Percentiles rank a stretch among this genome's conserved stretches.
Conservation (phyloP, 2,113 vertebrate species). For the Nerophis ophidion region DNA sequence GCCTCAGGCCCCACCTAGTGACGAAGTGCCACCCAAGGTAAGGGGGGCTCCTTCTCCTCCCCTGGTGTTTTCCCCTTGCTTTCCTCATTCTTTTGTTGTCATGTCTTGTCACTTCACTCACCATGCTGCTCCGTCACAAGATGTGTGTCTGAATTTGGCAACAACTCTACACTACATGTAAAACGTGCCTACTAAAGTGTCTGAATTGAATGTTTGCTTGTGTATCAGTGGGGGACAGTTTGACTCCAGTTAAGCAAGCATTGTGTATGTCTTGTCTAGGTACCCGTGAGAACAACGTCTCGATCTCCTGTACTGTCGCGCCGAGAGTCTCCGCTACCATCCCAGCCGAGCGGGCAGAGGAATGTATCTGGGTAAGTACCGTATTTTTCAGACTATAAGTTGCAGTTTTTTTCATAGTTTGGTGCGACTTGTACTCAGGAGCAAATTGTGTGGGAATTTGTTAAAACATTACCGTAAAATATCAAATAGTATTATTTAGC, state of each 20-base stretch:
- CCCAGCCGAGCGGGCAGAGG: conserved; percentile 82
- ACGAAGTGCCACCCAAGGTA: conserved; percentile 94
- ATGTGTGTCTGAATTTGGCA: conserved; percentile 9
- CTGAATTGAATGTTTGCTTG: not conserved
- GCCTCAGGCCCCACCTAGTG: conserved; percentile 79
- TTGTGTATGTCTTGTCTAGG: conserved; percentile 45
- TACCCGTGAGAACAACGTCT: conserved; percentile 90
- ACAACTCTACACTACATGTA: not conserved
- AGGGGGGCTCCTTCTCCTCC: conserved; percentile 48
- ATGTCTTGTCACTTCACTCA: conserved; percentile 8
- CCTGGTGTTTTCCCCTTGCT: conserved; percentile 8
- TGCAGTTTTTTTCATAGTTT: too few relatives aligned
- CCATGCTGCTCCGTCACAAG: not conserved
- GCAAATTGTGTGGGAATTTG: too few relatives aligned
- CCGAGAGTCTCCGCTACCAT: conserved; percentile 87
- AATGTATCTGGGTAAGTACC: conserved; percentile 79
- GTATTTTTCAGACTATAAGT: too few relatives aligned
- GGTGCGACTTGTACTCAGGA: too few relatives aligned
- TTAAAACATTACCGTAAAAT: too few relatives aligned
- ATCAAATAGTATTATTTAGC: too few relatives aligned
- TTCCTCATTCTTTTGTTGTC: conserved; percentile 27
- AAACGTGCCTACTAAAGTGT: not conserved
- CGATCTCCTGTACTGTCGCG: conserved; percentile 91
- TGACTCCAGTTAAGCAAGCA: not conserved
- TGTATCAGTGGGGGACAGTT: not conserved